phyloP scores from a whole-genome alignment of 1,140 invertebrate genomes.

The Cydia amplana region DNA sequence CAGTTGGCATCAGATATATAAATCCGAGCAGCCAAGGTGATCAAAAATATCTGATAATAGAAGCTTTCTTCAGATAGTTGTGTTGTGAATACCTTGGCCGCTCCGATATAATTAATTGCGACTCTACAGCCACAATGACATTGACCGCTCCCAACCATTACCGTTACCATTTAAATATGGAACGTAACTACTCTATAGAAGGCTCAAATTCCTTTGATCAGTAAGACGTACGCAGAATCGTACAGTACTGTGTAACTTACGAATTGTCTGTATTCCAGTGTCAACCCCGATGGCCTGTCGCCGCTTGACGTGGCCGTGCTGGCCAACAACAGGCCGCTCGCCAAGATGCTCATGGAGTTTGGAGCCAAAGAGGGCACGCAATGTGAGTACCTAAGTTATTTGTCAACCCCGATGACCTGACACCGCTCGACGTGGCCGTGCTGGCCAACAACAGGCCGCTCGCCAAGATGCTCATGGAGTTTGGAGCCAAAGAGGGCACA shows the following conservation, averaged over 20 bases:
- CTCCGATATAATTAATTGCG: no score
- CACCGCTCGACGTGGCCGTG: constrained; percentile 94
- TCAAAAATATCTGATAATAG: no score
- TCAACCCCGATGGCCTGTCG: constrained; percentile 93
- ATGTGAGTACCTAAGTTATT: constrained; percentile 84
- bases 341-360: constrained; percentile 92
- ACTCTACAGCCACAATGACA: no score
- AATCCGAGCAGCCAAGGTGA: no score
- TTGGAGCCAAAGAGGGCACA: constrained; percentile 93
- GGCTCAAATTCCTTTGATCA: no score
- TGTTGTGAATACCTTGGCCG: no score
- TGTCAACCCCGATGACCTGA: constrained; percentile 92
- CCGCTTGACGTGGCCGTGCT: constrained; percentile 94
- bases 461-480: constrained; percentile 91
- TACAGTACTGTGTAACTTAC: background rate
- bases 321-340: constrained; percentile 91
- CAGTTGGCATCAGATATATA: no score
- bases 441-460: constrained; percentile 92
- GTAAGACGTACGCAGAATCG: no score
- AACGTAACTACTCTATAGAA: no score
- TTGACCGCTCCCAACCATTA: no score
- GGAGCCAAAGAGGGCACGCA: constrained; percentile 93
- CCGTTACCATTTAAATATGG: no score
- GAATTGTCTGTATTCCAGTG: constrained; percentile 74
- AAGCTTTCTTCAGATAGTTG: no score